phyloP scores from a whole-genome alignment of 1,140 invertebrate species.

The Penaeus chinensis region DNA sequence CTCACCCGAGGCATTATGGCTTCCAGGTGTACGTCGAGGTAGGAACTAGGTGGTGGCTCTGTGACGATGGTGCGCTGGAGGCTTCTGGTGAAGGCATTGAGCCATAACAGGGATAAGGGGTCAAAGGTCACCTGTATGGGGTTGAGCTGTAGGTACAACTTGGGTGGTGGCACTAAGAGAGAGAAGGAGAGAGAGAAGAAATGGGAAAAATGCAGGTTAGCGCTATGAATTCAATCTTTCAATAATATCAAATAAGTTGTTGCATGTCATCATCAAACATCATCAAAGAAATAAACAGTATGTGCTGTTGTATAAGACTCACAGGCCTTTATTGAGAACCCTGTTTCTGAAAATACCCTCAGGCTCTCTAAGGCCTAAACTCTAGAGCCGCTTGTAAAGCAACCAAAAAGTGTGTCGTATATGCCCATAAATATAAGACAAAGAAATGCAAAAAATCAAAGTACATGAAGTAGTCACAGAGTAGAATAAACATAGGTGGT shows the following conservation, averaged over 20 bases:
- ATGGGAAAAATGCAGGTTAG: background rate
- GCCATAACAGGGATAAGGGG: conserved; percentile 86
- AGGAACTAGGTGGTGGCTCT: conserved; percentile 69
- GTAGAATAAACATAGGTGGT: background rate
- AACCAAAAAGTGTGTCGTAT: no score
- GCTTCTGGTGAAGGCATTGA: conserved; percentile 92
- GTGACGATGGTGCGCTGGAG: conserved; percentile 78
- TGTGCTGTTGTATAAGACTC: no score
- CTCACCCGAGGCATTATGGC: conserved; percentile 89
- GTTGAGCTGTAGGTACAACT: conserved; percentile 90
- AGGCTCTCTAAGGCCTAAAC: no score
- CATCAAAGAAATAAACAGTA: no score
- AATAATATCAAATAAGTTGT: no score
- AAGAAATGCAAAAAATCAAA: no score
- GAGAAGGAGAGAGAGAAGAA: conserved; percentile 65
- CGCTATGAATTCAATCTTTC: no score
- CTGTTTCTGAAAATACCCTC: no score
- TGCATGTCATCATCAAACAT: no score
- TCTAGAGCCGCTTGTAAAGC: no score
- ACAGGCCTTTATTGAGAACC: no score
- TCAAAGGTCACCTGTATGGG: conserved; percentile 89
- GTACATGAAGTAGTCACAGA: background rate
- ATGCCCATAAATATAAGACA: no score
- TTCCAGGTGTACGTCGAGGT: conserved; percentile 89
- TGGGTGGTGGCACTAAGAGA: conserved; percentile 85